Evolutionary conservation across 2,113 vertebrate species (phyloP), one percentile per base, ranked within the genome.

Genomic region (Lagopus leucura): DNA sequence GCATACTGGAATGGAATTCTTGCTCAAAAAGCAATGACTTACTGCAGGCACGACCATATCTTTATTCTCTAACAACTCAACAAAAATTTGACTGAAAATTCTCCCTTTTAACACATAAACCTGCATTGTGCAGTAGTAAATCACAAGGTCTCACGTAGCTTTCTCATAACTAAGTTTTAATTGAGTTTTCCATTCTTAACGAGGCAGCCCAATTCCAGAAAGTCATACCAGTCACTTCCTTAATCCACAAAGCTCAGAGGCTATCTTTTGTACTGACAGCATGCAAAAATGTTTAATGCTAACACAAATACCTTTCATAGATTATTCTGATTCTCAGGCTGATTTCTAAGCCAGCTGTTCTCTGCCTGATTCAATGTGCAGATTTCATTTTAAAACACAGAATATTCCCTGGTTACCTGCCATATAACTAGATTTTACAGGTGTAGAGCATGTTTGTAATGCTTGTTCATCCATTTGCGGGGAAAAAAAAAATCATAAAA

Each of bases 281-380:
- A 96, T 93, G 78, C 91, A 97, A 95, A 93, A 97, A 96, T 97
- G 74, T 97, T 97, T 97, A 97, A 93, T 95, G 93, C 75, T 82
- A 96, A 97, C 85, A 96, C 76, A 97, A 96, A 97, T 97, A 93
- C 93, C 93, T 97, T 97, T 90, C 90, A 82, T 76, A 97, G 97
- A 97, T 97, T 95, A 90, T 83, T 72, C 65, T 71, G 93, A 96
- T 96, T 96, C 96, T 95, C 89, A 58, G 71, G 80, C 83, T 98
- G 97, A 98, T 98, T 97, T 97, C 93, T 97, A 96, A 86, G 82
- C 95, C 98, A 98, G 97, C 97, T 98, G 98, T 97, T 97, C 80
- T 83, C 78, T 52, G 88, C 94, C 94, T 98, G 96, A 98, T 97
- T 97, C 95, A 95, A 97, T 97, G 95, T 90, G 81, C 98, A 98